Base-by-base conservation (phyloP, 2,888 invertebrate species). In the Cheilosia vulpina region DNA sequence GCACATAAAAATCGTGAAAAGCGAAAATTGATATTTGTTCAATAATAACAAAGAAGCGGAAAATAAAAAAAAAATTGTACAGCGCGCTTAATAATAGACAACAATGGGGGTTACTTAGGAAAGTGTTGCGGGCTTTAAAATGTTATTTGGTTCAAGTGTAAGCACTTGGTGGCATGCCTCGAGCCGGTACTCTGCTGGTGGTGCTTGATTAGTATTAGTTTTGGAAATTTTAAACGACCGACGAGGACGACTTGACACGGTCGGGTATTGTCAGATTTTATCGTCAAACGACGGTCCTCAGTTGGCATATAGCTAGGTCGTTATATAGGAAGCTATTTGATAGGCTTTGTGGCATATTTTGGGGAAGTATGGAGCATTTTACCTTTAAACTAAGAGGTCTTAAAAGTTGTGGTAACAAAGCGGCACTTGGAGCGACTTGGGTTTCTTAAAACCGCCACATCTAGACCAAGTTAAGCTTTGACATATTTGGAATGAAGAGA, bases 1-100 rank as follows among this genome's bases (percentile, higher is more conserved):
- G 81, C 72, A 50, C 85, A 85, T 85, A 85, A 85, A 85, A 85
- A 85, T 72, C 85, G 68, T 68, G 72, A 85, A 57, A 71, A 81
- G 76, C 72, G 81, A 81, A 85, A 85, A 85, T 85, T 85, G 85
- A 85, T 85, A 85, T 85, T 85, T 85, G 85, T 85, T 85, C 85
- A 85, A 85, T 85, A 85, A 81, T 68, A 81, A 72, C 71, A 63
- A 62, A 76, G 45, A 50, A 53, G 43, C 43, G 21, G 7, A 31
- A 15, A 55, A 17, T 6, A 52, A 11, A 52, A 45, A 11, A n/a
- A 0, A 38, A 13, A 38, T 0, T 66, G 57, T 13, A 53, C 15
- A 19, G 15, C 17, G 41, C n/a, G 52, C 27, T 7, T 65, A 65
- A 38, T 65, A 62, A 60, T 66, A 75, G 50, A 69, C 69, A 41